A percentile compares a stretch with the other conserved stretches of the same genome.
Evolutionary conservation across 2,888 invertebrate genomes (phyloP).

Genomic region (Trichogramma dendrolimi): DNA sequence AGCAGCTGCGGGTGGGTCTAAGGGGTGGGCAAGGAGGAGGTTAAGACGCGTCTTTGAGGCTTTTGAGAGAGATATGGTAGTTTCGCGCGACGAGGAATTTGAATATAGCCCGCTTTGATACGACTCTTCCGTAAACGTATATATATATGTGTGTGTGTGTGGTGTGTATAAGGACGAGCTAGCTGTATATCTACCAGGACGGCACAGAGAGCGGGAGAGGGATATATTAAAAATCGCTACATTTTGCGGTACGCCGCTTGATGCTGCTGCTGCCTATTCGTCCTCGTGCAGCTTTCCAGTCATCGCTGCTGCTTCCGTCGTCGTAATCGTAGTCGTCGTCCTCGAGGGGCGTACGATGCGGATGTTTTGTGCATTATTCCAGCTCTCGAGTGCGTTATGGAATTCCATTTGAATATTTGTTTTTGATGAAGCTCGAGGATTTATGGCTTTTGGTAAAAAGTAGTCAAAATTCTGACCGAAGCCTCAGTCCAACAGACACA

Average conservation of each 20-base stretch:
- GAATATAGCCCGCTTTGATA: conserved; percentile 22
- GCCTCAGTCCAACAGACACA: no score
- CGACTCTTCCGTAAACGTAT: background rate
- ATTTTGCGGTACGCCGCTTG: conserved; percentile 9
- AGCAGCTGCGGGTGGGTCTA: no score
- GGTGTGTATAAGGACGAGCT: no score
- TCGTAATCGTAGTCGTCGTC: no score
- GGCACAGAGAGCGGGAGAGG: background rate
- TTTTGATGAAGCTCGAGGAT: conserved; percentile 6
- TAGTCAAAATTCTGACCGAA: no score
- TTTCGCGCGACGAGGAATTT: conserved; percentile 18
- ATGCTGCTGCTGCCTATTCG: background rate
- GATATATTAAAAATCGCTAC: conserved; percentile 20
- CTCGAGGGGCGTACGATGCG: background rate
- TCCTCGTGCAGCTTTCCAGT: no score
- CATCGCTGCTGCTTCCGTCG: no score
- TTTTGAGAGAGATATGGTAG: conserved; percentile 8
- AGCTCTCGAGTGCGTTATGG: background rate
- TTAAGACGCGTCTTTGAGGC: conserved; percentile 1
- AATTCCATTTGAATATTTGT: conserved; percentile 20
- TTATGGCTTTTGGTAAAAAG: background rate
- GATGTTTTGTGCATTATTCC: conserved; percentile 8
- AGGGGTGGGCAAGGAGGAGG: no score
- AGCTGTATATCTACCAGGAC: no score
- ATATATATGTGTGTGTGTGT: no score